These are phyloP conservation scores for Turdus rufiventris DNA, from an alignment of 2,113 vertebrate genomes.

Conservation along the genomic window DNA sequence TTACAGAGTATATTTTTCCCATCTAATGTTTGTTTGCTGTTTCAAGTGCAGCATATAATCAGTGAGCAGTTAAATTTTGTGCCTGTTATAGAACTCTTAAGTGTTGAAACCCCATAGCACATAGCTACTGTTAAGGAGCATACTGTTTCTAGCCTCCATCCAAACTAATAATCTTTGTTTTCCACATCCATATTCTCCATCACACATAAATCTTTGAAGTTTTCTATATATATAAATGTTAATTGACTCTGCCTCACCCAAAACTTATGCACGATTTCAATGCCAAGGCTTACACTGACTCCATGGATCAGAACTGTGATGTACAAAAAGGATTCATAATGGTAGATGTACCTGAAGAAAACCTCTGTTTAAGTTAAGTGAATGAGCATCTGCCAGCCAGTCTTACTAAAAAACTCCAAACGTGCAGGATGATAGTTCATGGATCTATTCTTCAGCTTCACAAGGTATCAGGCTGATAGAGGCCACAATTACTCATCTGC, in stretches of 20 bases:
- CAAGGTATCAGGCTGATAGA: not conserved
- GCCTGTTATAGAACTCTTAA: not conserved
- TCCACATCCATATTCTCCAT: not conserved
- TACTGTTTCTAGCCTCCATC: not conserved
- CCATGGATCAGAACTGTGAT: not conserved
- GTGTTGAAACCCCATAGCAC: not conserved
- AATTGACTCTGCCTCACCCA: not conserved
- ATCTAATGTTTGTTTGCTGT: not conserved
- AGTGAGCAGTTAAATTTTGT: not conserved
- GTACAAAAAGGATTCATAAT: not conserved
- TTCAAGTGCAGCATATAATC: constrained; percentile 3
- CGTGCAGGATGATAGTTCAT: not conserved
- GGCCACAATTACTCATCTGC: not conserved
- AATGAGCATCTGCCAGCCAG: not conserved
- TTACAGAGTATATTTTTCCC: not conserved
- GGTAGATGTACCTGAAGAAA: not conserved
- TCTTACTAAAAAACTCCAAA: not conserved
- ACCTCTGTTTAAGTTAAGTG: not conserved
- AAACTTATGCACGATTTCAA: not conserved
- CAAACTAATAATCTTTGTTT: not conserved
- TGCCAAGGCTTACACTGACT: not conserved
- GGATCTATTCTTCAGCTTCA: not conserved
- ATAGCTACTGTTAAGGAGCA: not conserved
- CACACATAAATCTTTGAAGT: not conserved
- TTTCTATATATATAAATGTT: not conserved